Conservation (phyloP, 2,113 vertebrate genomes). For the Daboia siamensis region DNA sequence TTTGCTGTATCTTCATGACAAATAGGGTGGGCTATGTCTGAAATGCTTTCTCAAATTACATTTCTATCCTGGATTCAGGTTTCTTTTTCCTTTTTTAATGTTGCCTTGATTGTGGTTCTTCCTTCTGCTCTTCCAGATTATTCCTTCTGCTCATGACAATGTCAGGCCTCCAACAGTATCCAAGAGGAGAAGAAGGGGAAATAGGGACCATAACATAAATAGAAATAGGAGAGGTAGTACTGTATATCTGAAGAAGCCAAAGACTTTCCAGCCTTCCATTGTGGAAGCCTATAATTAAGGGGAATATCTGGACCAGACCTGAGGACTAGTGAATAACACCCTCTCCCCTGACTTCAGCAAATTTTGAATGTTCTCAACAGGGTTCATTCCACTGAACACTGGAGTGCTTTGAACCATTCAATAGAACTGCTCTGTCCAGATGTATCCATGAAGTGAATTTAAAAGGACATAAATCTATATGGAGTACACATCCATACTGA, state of each 20-base stretch:
- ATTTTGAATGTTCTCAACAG: background rate
- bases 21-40: background rate
- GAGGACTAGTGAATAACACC: background rate
- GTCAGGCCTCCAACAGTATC: background rate
- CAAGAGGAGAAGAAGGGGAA: background rate
- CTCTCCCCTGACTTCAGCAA: background rate
- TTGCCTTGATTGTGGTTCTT: background rate
- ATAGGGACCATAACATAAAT: background rate
- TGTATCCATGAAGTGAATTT: background rate
- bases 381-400: background rate
- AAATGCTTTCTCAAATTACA: background rate
- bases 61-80: background rate
- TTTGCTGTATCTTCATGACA: background rate
- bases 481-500: background rate
- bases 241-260: background rate
- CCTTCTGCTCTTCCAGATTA: background rate
- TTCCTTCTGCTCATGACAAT: background rate
- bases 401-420: background rate
- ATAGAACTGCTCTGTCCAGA: background rate
- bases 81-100: background rate
- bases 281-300: background rate
- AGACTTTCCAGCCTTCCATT: background rate
- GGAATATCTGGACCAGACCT: background rate
- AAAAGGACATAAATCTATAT: background rate
- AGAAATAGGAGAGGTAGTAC: background rate